These are phyloP conservation scores for Brachyptera putata DNA, from an alignment of 2,888 invertebrate genomes.

Conservation along the genomic window DNA sequence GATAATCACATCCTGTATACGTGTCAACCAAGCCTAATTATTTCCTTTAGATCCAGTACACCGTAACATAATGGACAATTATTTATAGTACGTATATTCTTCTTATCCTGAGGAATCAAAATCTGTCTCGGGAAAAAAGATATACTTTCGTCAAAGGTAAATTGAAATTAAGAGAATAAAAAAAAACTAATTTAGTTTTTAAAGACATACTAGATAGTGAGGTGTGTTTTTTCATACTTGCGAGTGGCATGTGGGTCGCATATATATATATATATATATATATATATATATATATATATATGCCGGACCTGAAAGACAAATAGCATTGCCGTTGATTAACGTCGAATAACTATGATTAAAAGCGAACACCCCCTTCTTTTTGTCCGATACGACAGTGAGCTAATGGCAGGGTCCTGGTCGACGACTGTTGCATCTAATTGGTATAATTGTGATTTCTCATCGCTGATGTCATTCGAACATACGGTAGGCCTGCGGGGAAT, in stretches of 20 bases:
- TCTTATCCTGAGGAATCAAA: neutral
- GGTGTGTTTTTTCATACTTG: neutral
- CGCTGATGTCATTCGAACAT: conserved; percentile 5
- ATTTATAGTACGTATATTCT: neutral
- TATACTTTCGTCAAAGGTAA: conserved; percentile 1
- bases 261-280: neutral
- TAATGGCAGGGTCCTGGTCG: neutral
- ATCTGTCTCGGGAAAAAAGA: neutral
- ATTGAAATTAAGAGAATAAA: conserved; percentile 2
- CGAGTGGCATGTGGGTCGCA: neutral
- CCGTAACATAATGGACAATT: conserved; percentile 11
- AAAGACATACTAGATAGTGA: neutral
- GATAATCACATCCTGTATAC: conserved; percentile 31
- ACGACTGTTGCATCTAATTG: conserved; percentile 1
- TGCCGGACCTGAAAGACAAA: conserved; percentile 5
- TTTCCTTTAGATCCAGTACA: conserved; percentile 6
- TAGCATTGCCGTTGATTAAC: conserved; percentile 2
- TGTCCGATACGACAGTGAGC: neutral
- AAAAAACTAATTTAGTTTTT: conserved; percentile 2
- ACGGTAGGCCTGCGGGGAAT: too few relatives aligned
- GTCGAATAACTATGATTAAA: conserved; percentile 14
- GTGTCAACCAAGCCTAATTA: conserved; percentile 20
- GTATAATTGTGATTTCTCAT: neutral
- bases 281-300: too few relatives aligned
- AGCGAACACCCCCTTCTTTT: neutral